Base-by-base conservation (phyloP, 2,888 invertebrate species). In the Anaspis maculata region DNA sequence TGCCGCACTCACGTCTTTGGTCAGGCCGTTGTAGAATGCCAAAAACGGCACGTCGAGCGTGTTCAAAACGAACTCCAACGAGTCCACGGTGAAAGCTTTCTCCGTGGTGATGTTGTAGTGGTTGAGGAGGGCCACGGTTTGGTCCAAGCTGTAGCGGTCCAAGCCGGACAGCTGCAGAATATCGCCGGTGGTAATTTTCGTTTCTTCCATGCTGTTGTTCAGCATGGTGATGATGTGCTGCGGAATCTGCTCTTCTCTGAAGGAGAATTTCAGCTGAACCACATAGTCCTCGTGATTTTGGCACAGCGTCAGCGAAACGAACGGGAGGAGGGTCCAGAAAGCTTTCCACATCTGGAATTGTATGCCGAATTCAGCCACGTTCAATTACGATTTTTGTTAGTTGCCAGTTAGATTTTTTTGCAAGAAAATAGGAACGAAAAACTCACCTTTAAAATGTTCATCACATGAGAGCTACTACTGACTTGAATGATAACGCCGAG, bases 191-290 rank as follows among this genome's bases (percentile, higher is more conserved):
- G 25, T 10, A 5, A 25, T 25, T 3, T 3, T n/a, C 7, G 15
- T 15, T 12, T 31, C 31, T 9, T 6, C 19, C 19, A 19, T 5
- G 12, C 22, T 31, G 13, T 13, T 3, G 15, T 31, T 31, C 3
- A 31, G 13, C 5, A 14, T 23, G 14, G 23, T 25, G 12, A 14
- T 7, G 9, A 31, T 25, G 9, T 24, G 11, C 15, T 31, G 15
- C 1, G 31, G 24, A 10, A 31, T n/a, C 24, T 14, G 13, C 5
- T 25, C 31, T 15, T 31, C 24, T n/a, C 15, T 22, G 6, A 31
- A 13, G 23, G 23, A 25, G 13, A 31, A 31, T 7, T 31, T 23
- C 15, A 31, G 10, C 3, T 11, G 13, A 7, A 25, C 31, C 3
- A 31, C 31, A 7, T 25, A 31, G 11, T 31, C 25, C 6, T 13